phyloP scores from a whole-genome alignment of 2,113 vertebrate genomes.

The Etia nguti region DNA sequence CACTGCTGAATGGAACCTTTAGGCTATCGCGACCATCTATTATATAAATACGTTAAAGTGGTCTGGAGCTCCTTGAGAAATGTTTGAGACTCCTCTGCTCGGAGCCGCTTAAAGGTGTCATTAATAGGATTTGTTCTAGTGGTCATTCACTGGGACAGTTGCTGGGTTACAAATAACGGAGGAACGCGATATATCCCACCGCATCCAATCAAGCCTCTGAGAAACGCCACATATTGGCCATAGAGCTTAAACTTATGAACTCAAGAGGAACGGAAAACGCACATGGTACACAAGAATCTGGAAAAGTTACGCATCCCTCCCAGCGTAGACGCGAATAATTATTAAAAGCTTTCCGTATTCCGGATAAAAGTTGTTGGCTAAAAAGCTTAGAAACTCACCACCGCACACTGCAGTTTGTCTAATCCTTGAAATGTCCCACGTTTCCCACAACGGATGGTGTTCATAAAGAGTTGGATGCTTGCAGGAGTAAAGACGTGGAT shows the following conservation, averaged over 20 bases:
- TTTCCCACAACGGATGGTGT: conserved; percentile 8
- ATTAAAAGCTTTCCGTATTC: not conserved
- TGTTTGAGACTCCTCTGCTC: not conserved
- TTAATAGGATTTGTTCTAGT: conserved; percentile 63
- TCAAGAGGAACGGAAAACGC: not conserved
- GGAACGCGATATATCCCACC: conserved; percentile 55
- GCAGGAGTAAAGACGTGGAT: conserved; percentile 31
- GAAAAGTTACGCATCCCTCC: not conserved
- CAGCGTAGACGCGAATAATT: not conserved
- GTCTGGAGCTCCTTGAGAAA: not conserved
- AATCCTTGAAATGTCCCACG: not conserved
- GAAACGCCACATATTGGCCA: not conserved
- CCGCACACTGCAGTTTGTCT: not conserved
- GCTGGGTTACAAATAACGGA: conserved; percentile 69
- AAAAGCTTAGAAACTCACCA: conserved; percentile 10
- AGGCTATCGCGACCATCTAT: not conserved
- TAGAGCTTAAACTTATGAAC: not conserved
- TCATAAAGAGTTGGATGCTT: conserved; percentile 22
- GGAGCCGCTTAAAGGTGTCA: conserved; percentile 40
- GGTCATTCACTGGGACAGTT: conserved; percentile 66
- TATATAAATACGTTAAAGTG: not conserved
- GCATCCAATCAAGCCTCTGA: conserved; percentile 41
- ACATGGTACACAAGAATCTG: not conserved
- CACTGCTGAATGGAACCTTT: not conserved
- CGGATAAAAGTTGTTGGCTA: not conserved